These are phyloP conservation scores for Monarcha castaneiventris DNA, from an alignment of 2,113 vertebrate genomes.

Conservation along the genomic window DNA sequence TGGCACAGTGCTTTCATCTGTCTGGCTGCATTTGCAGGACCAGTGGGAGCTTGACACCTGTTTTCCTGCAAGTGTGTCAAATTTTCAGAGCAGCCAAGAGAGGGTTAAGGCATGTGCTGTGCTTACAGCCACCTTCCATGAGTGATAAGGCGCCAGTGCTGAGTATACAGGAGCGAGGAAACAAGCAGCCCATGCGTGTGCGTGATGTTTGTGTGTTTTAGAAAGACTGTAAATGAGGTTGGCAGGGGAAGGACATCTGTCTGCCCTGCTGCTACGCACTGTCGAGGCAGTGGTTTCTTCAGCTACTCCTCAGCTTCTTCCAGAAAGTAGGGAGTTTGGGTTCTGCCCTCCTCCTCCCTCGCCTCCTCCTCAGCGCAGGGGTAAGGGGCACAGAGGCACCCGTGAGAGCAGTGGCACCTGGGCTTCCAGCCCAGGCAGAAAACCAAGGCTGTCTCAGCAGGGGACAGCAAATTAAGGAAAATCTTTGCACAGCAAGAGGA, in stretches of 20 bases:
- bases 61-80: not conserved
- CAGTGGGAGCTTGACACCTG: not conserved
- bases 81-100: not conserved
- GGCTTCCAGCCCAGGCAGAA: not conserved
- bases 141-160: not conserved
- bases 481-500: not conserved
- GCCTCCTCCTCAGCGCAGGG: not conserved
- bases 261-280: not conserved
- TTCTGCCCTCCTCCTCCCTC: not conserved
- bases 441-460: slow-evolving; percentile 12
- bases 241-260: not conserved
- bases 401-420: not conserved
- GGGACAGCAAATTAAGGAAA: not conserved
- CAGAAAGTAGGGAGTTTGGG: not conserved
- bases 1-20: not conserved
- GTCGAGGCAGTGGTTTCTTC: not conserved
- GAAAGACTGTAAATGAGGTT: not conserved
- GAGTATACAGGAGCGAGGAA: not conserved
- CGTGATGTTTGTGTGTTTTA: not conserved
- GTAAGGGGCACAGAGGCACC: not conserved
- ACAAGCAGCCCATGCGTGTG: not conserved
- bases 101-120: not conserved
- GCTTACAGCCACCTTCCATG: not conserved
- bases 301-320: not conserved
- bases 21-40: not conserved